Conservation (phyloP, 2,113 vertebrate genomes). For the Antechinus flavipes region DNA sequence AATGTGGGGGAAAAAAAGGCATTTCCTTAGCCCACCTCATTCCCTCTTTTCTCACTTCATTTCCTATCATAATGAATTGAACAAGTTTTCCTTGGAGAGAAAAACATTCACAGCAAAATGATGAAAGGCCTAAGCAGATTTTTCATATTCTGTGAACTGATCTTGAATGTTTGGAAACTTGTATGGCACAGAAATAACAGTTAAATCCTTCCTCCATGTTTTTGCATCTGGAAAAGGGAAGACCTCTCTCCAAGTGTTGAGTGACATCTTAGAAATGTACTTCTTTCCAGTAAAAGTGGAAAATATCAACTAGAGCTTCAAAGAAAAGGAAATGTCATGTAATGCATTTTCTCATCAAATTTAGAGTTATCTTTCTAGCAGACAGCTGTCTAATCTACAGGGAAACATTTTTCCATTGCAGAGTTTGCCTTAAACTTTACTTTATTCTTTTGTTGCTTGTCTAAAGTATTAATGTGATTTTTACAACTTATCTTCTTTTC, state of each 20-base stretch:
- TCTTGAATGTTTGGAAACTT: constrained; percentile 46
- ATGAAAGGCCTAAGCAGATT: constrained; percentile 34
- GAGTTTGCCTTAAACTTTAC: constrained; percentile 65
- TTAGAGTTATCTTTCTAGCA: constrained; percentile 77
- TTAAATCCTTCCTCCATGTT: constrained; percentile 36
- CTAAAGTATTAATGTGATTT: constrained; percentile 60
- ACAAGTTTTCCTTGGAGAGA: constrained; percentile 18
- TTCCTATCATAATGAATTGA: not conserved
- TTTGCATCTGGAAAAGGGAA: constrained; percentile 62
- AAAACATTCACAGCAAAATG: constrained; percentile 1
- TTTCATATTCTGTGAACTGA: constrained; percentile 31
- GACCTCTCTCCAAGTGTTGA: constrained; percentile 60
- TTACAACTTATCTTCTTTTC: constrained; percentile 72
- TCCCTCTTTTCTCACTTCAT: not conserved
- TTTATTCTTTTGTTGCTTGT: constrained; percentile 55
- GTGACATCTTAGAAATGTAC: constrained; percentile 71
- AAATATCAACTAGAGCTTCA: constrained; percentile 79
- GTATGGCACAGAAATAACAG: constrained; percentile 44
- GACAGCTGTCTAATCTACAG: constrained; percentile 66
- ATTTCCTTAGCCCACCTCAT: not conserved
- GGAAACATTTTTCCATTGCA: constrained; percentile 74
- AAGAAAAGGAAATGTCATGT: constrained; percentile 80
- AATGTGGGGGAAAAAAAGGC: not conserved
- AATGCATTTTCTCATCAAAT: constrained; percentile 80
- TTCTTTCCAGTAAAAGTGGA: constrained; percentile 79